These are phyloP conservation scores for Glyphotaelius pellucidus DNA, from an alignment of 2,888 invertebrate genomes.

Conservation along the genomic window DNA sequence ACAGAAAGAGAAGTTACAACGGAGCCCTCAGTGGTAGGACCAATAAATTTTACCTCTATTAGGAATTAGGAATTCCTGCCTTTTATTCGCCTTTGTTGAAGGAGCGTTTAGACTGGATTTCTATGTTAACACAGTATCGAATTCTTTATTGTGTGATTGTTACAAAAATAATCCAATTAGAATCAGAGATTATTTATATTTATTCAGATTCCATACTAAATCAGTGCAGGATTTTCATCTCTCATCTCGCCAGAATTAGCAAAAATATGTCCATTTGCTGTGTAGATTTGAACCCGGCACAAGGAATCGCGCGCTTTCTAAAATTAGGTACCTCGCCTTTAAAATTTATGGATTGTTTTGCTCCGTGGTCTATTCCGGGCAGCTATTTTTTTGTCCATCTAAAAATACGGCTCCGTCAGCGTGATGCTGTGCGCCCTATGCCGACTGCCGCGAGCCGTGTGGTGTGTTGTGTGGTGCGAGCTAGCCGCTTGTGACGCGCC, in stretches of 20 bases:
- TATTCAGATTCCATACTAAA: too few relatives aligned
- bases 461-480: too few relatives aligned
- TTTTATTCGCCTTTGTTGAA: too few relatives aligned
- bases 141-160: neutral
- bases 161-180: too few relatives aligned
- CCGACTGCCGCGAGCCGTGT: neutral
- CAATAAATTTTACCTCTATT: neutral
- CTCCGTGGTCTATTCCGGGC: slow-evolving; percentile 27
- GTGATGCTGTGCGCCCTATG: neutral
- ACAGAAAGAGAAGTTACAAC: neutral
- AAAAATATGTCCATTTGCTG: neutral
- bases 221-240: too few relatives aligned
- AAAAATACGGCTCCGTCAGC: slow-evolving; percentile 28
- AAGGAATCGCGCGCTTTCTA: neutral
- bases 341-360: slow-evolving; percentile 40
- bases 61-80: neutral
- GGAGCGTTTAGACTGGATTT: neutral
- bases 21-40: neutral
- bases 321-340: slow-evolving; percentile 2
- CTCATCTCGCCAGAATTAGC: neutral
- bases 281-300: neutral
- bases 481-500: neutral
- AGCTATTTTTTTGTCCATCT: slow-evolving; percentile 17
- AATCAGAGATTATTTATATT: too few relatives aligned
- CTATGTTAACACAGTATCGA: too few relatives aligned